phyloP scores from a whole-genome alignment of 2,113 vertebrate genomes.

The Syrrhaptes paradoxus region DNA sequence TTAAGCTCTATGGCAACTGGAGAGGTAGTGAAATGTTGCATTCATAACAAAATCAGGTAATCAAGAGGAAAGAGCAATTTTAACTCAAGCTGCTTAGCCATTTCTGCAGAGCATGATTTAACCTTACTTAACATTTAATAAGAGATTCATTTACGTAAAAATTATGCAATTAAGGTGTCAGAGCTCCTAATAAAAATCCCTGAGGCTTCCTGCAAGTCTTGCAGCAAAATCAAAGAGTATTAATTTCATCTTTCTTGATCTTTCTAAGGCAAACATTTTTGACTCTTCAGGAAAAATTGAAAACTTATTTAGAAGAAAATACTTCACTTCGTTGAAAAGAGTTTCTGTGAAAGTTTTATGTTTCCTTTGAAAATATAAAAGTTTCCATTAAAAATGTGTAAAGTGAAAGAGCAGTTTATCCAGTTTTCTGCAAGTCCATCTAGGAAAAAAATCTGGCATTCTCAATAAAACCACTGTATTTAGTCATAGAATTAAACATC shows the following conservation, averaged over 20 bases:
- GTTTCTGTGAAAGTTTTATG: not conserved
- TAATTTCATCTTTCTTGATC: not conserved
- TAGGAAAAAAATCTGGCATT: not conserved
- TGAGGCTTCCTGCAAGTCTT: not conserved
- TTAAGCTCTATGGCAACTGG: not conserved
- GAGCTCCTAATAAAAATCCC: not conserved
- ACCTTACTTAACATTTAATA: not conserved
- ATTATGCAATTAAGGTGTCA: not conserved
- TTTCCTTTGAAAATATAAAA: not conserved
- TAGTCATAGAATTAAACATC: not conserved
- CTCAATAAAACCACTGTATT: not conserved
- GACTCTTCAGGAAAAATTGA: not conserved
- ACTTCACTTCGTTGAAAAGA: not conserved
- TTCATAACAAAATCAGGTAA: not conserved
- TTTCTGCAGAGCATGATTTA: not conserved
- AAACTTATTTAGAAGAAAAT: not conserved
- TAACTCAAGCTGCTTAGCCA: not conserved
- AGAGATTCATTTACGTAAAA: not conserved
- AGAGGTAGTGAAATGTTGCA: not conserved
- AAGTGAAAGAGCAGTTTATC: not conserved
- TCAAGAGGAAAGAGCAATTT: not conserved
- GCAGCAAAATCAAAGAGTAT: not conserved
- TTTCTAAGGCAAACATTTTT: not conserved
- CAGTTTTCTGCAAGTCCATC: not conserved
- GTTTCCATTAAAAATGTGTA: not conserved